These are phyloP conservation scores for Andrena chrysosceles DNA, from an alignment of 2,888 invertebrate species.

Conservation along the genomic window DNA sequence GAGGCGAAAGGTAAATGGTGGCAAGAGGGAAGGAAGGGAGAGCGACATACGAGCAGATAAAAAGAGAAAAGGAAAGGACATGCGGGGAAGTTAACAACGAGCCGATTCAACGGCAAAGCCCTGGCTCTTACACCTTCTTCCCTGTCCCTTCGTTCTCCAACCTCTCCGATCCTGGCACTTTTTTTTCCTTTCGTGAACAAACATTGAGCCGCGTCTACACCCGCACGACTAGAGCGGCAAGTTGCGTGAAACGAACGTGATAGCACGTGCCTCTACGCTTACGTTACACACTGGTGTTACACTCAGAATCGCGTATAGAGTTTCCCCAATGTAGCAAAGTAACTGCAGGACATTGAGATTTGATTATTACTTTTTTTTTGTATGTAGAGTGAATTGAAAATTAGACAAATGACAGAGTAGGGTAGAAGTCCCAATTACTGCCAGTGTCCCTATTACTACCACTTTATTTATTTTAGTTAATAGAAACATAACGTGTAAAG, in stretches of 20 bases:
- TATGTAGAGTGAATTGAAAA: no score
- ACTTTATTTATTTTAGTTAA: no score
- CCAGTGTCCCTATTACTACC: no score
- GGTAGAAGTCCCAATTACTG: no score
- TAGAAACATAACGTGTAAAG: no score
- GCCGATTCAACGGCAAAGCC: conserved; percentile 72
- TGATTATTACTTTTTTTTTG: no score
- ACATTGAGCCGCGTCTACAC: conserved; percentile 68
- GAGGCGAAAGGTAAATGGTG: no score
- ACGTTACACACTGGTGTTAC: conserved; percentile 39
- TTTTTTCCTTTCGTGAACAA: conserved; percentile 61
- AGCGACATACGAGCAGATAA: background rate
- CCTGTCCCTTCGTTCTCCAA: conserved; percentile 15
- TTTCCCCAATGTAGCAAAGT: background rate
- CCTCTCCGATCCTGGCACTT: conserved; percentile 29
- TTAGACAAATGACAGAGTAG: background rate
- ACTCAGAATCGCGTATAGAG: background rate
- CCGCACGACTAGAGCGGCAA: conserved; percentile 65
- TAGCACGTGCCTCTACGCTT: conserved; percentile 71
- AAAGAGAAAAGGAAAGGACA: conserved; percentile 36
- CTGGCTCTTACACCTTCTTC: conserved; percentile 46
- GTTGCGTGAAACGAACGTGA: conserved; percentile 62
- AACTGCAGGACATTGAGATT: no score
- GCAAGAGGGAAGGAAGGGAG: no score
- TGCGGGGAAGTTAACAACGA: conserved; percentile 72